These are phyloP conservation scores for Pygmarrhopalites habei DNA, from an alignment of 1,140 invertebrate species.

Conservation along the genomic window DNA sequence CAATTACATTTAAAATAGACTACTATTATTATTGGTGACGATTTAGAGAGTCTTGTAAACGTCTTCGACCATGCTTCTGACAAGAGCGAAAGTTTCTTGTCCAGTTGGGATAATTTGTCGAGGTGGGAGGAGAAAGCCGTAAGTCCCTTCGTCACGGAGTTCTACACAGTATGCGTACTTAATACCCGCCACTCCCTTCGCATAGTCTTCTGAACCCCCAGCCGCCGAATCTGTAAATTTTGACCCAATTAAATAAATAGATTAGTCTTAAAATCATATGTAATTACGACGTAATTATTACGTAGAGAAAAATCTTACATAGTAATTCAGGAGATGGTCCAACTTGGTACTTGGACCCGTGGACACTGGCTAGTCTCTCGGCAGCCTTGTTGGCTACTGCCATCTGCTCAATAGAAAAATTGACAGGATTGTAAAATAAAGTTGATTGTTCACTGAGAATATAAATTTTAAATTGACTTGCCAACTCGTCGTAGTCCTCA, in stretches of 20 bases:
- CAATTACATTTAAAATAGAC: no score
- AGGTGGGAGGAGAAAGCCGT: constrained; percentile 53
- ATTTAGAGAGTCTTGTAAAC: no score
- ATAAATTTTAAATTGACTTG: neutral
- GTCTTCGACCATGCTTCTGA: constrained; percentile 27
- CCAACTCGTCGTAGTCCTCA: constrained; percentile 10
- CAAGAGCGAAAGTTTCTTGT: constrained; percentile 18
- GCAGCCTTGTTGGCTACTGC: constrained; percentile 8
- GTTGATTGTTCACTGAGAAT: constrained; percentile 12
- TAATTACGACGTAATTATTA: neutral
- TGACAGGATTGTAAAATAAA: constrained; percentile 37
- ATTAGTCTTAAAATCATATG: neutral
- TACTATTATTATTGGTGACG: no score
- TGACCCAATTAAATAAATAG: neutral
- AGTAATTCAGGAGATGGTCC: constrained; percentile 7
- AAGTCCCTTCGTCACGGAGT: constrained; percentile 48
- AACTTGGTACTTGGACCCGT: constrained; percentile 8
- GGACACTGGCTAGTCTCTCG: neutral
- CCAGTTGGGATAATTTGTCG: constrained; percentile 42
- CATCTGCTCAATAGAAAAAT: constrained; percentile 3
- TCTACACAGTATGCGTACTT: constrained; percentile 62
- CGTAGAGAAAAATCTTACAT: constrained; percentile 1
- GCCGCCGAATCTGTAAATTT: constrained; percentile 12
- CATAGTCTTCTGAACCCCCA: constrained; percentile 42
- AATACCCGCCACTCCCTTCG: constrained; percentile 70